Conservation (phyloP, 2,888 invertebrate species). For the Maniola hyperantus region DNA sequence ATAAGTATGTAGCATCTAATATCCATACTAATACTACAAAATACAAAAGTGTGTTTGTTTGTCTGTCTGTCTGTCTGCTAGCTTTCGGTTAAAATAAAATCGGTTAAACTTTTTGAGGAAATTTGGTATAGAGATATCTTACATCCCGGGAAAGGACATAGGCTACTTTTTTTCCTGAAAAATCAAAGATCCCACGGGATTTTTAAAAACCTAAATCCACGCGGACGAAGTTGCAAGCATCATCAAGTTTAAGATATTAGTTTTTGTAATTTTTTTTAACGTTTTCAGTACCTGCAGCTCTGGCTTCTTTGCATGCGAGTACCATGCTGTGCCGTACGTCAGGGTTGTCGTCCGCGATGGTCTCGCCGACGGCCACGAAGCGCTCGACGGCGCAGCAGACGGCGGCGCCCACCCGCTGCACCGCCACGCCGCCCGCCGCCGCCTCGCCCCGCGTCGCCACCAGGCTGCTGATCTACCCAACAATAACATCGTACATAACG, state of each 20-base stretch:
- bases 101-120: no score
- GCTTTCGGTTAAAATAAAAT: no score
- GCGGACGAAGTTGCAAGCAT: no score
- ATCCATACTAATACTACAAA: no score
- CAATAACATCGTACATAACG: conserved; percentile 3
- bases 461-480: conserved; percentile 89
- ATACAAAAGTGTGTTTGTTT: no score
- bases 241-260: neutral
- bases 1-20: no score
- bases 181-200: no score
- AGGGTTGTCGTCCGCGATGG: conserved; percentile 98
- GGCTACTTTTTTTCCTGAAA: no score
- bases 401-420: conserved; percentile 96
- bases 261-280: neutral
- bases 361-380: conserved; percentile 98
- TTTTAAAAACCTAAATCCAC: no score
- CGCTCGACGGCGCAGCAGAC: conserved; percentile 98
- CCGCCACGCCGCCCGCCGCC: conserved; percentile 85
- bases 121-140: no score
- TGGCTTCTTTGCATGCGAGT: conserved; percentile 98
- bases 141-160: no score
- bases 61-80: no score
- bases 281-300: conserved; percentile 90
- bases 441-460: conserved; percentile 90
- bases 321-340: conserved; percentile 99